Evolutionary conservation across 2,113 vertebrate species (phyloP).

Genomic region (Ondatra zibethicus): DNA sequence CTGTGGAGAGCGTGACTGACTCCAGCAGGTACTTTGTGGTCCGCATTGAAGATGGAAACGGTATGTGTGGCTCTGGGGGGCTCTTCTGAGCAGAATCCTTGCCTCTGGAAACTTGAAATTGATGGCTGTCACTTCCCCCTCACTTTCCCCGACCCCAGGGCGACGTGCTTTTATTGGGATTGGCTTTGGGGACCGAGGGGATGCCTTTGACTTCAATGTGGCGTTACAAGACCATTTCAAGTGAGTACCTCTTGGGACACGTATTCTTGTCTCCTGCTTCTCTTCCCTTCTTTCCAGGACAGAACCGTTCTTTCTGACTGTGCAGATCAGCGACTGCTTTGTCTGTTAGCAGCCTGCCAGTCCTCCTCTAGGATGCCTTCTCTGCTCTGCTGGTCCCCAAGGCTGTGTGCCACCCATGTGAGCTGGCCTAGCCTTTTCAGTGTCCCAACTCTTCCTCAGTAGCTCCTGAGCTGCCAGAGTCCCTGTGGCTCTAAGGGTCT

Average conservation of each 20-base stretch:
- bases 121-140: neutral
- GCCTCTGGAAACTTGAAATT: neutral
- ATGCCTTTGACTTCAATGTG: conserved; percentile 98
- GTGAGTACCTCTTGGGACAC: conserved; percentile 86
- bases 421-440: neutral
- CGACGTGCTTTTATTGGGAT: conserved; percentile 96
- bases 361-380: neutral
- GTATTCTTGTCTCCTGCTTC: neutral
- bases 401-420: neutral
- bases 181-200: conserved; percentile 95
- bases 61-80: conserved; percentile 71
- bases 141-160: conserved; percentile 86
- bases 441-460: neutral
- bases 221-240: conserved; percentile 98
- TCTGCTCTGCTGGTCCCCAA: neutral
- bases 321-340: neutral
- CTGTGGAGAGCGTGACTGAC: conserved; percentile 93
- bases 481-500: neutral
- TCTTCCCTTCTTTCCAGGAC: neutral
- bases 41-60: conserved; percentile 93
- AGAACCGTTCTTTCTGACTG: neutral
- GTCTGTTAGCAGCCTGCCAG: neutral
- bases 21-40: conserved; percentile 98
- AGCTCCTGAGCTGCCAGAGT: neutral
- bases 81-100: neutral